These are phyloP conservation scores for Drusus annulatus DNA, from an alignment of 1,140 invertebrate species.

Conservation along the genomic window DNA sequence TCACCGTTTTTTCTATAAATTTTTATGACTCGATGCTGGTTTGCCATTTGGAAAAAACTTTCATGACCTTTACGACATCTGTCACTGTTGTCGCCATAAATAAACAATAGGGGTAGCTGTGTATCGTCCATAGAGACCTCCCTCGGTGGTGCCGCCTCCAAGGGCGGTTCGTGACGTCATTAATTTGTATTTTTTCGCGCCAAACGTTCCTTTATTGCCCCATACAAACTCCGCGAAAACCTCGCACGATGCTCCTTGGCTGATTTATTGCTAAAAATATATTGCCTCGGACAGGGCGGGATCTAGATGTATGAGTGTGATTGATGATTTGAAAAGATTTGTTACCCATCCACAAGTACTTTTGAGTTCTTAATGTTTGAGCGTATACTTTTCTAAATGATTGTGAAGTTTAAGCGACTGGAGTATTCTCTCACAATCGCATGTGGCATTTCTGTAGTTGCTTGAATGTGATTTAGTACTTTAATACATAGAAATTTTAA, in stretches of 20 bases:
- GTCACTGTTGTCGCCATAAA: slow-evolving; percentile 14
- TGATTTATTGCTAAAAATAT: slow-evolving; percentile 27
- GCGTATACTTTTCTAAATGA: no score
- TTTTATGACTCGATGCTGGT: neutral
- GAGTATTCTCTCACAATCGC: no score
- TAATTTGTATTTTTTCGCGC: slow-evolving; percentile 24
- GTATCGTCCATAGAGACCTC: neutral
- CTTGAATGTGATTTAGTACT: no score
- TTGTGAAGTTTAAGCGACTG: no score
- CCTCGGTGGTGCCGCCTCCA: neutral
- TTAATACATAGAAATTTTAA: no score
- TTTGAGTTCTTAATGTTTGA: no score
- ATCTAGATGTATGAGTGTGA: neutral
- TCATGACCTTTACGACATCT: slow-evolving; percentile 15
- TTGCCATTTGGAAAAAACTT: slow-evolving; percentile 28
- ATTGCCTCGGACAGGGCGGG: slow-evolving; percentile 6
- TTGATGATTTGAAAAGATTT: neutral
- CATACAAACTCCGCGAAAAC: neutral
- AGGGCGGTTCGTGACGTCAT: slow-evolving; percentile 4
- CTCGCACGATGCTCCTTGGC: neutral
- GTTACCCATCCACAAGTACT: neutral
- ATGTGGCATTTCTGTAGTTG: no score
- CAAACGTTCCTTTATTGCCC: slow-evolving; percentile 18
- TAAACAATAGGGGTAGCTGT: neutral
- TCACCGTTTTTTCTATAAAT: neutral